Conservation (phyloP, 2,888 invertebrate species). For the Chaitophorus viminalis region DNA sequence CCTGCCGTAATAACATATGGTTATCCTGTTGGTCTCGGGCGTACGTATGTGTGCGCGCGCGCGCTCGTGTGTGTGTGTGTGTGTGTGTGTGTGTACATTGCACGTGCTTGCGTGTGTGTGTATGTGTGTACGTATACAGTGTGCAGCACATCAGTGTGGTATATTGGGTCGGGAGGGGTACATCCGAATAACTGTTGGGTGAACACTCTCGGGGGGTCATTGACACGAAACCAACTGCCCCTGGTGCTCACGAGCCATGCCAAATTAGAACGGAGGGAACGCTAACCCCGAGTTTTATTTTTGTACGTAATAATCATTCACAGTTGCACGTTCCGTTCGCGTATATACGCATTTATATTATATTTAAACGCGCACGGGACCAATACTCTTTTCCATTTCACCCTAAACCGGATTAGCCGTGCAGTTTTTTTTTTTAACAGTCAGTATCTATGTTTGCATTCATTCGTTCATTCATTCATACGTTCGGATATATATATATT, state of each 20-base stretch:
- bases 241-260: slow-evolving; percentile 56
- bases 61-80: neutral
- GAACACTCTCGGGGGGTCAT: slow-evolving; percentile 39
- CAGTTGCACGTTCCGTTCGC: slow-evolving; percentile 40
- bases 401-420: slow-evolving; percentile 49
- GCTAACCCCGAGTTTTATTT: slow-evolving; percentile 62
- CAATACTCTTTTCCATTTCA: slow-evolving; percentile 9
- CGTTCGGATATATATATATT: neutral
- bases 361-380: neutral
- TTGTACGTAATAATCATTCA: slow-evolving; percentile 53
- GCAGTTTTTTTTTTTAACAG: slow-evolving; percentile 4
- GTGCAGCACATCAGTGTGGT: slow-evolving; percentile 8
- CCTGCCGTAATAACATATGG: slow-evolving; percentile 42
- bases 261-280: slow-evolving; percentile 60
- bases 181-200: neutral
- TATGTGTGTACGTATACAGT: neutral
- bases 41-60: too few relatives aligned
- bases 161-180: slow-evolving; percentile 6
- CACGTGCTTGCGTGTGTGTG: neutral
- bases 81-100: neutral
- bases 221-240: slow-evolving; percentile 61
- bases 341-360: neutral
- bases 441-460: neutral
- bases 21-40: slow-evolving; percentile 50
- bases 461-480: neutral